Base-by-base conservation (phyloP, 2,888 invertebrate species). In the Synergus itoensis region DNA sequence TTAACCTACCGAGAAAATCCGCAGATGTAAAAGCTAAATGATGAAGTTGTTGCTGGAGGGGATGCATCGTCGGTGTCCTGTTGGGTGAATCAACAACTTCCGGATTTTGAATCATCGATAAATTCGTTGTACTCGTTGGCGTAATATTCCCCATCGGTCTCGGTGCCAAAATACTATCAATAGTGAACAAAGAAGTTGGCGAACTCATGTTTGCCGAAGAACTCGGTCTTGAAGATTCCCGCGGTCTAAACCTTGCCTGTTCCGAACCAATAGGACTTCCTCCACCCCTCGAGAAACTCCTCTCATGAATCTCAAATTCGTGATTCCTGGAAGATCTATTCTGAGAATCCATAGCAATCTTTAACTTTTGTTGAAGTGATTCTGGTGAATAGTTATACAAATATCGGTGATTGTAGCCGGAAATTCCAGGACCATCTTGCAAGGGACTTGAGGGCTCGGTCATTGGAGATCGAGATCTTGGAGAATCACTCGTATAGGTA, bases 91-190 rank as follows among this genome's bases (percentile, higher is more conserved):
- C 88, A 76, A 89, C 83, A 79, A 83, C 82, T 41, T 88, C 86
- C 8, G 80, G 48, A 40, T 80, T 82, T 77, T 86, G 88, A 45
- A 85, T 80, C 11, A 84, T 77, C 40, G 81, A 82, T 7, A 81
- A 18, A 11, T 76, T 85, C 18, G 86, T 84, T 8, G 88, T 84
- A 73, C 83, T 93, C 86, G 91, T 86, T 12, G 90, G 90, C 84
- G 93, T 94, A 53, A 91, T 87, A 64, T 89, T 91, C 2, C 91
- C 92, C 18, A 87, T 85, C 73, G 95, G 95, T 80, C 95, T 93
- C 77, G 96, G 96, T 73, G 96, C 96, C 91, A 97, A 93, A 88
- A 97, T 97, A 93, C 97, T 97, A 92, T 97, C 97, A 89, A 97
- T 97, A 87, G 97, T 97, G 92, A 97, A 97, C 82, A 97, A 94